Evolutionary conservation across 2,797 vertebrate genomes (phyloP).

Genomic region (Lutjanus argentimaculatus): DNA sequence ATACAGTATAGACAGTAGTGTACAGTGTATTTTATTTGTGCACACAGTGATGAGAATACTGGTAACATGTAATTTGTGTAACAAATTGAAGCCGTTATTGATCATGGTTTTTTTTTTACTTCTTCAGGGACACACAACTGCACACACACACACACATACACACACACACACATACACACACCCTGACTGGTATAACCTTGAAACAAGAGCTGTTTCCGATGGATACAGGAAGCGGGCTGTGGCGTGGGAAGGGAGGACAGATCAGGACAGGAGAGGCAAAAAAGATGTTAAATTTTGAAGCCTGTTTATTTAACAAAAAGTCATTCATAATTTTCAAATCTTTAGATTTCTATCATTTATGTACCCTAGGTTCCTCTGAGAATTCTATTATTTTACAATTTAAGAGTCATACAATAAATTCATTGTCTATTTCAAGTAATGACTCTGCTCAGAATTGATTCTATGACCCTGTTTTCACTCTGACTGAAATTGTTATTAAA

Average conservation of each 20-base stretch:
- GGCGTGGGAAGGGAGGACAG: slow-evolving; percentile 41
- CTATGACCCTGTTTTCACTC: slow-evolving; percentile 5
- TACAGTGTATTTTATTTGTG: not conserved
- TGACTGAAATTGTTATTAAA: slow-evolving; percentile 8
- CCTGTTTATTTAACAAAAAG: not conserved
- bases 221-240: slow-evolving; percentile 69
- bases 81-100: slow-evolving; percentile 74
- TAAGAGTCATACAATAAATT: not conserved
- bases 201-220: slow-evolving; percentile 86
- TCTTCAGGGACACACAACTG: slow-evolving; percentile 31
- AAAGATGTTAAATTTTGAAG: too few species aligned
- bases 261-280: slow-evolving; percentile 38
- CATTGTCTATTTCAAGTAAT: not conserved
- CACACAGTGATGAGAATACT: not conserved
- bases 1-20: not conserved
- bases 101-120: slow-evolving; percentile 67
- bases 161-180: slow-evolving; percentile 56
- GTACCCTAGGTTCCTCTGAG: too few species aligned
- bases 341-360: not conserved
- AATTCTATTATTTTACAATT: slow-evolving; percentile 4
- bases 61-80: slow-evolving; percentile 55
- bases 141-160: slow-evolving; percentile 67
- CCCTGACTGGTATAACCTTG: slow-evolving; percentile 88
- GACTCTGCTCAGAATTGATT: not conserved
- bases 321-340: not conserved